These are phyloP conservation scores for Drosophila pseudoobscura DNA, from an alignment of 1,140 invertebrate genomes.

Conservation along the genomic window DNA sequence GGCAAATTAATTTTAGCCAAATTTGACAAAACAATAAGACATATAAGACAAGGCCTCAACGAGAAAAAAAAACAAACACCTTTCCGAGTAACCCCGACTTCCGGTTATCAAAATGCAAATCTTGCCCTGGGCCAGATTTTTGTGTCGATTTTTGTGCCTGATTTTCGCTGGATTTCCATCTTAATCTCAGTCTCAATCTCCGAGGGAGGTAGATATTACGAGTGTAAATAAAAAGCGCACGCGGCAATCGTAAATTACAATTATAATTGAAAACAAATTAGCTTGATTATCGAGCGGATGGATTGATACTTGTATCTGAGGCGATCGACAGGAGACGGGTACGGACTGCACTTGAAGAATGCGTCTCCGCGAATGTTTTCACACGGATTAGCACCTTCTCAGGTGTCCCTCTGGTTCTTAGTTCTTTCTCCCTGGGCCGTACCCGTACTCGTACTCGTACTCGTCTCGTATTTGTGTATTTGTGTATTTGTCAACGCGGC, in stretches of 20 bases:
- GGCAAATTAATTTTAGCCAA: conserved; percentile 54
- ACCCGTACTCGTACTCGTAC: too few relatives aligned
- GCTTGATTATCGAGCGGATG: conserved; percentile 66
- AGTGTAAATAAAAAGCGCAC: conserved; percentile 69
- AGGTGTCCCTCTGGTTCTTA: conserved; percentile 37
- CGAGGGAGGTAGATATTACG: conserved; percentile 6
- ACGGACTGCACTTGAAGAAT: conserved; percentile 17
- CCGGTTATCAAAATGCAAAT: conserved; percentile 74
- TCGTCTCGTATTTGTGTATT: conserved; percentile 18
- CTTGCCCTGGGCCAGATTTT: conserved; percentile 42
- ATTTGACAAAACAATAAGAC: conserved; percentile 25
- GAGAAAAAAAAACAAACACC: conserved; percentile 12
- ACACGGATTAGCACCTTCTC: conserved; percentile 46
- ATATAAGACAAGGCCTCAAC: not conserved
- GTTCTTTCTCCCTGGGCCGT: conserved; percentile 2
- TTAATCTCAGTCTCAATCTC: conserved; percentile 10
- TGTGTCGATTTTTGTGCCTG: conserved; percentile 21
- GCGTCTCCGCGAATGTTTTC: conserved; percentile 16
- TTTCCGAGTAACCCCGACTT: conserved; percentile 34
- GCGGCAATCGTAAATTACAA: conserved; percentile 61
- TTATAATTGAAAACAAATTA: conserved; percentile 64
- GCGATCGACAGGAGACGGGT: conserved; percentile 10
- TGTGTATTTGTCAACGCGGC: conserved; percentile 61
- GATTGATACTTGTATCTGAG: conserved; percentile 11
- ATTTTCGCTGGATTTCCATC: conserved; percentile 1